Conservation (phyloP, 2,888 invertebrate species). For the Antheraea assamensis region DNA sequence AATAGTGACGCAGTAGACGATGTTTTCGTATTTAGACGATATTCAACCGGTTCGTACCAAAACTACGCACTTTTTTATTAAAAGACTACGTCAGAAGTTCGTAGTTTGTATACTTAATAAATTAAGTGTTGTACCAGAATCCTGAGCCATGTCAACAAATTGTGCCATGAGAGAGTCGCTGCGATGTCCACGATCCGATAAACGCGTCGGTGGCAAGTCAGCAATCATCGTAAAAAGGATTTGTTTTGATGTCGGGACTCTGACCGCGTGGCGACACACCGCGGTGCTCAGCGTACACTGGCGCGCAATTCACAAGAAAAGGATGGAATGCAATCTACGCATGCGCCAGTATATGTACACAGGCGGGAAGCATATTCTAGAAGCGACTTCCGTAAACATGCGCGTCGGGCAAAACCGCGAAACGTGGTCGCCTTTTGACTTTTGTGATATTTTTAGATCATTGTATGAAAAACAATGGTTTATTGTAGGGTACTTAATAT, state of each 20-base stretch:
- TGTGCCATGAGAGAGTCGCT: conserved; percentile 37
- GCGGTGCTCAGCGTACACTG: conserved; percentile 68
- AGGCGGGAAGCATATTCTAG: conserved; percentile 76
- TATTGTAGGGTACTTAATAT: neutral
- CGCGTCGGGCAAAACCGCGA: conserved; percentile 37
- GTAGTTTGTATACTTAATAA: conserved; percentile 54
- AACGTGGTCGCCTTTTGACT: conserved; percentile 32
- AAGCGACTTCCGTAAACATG: conserved; percentile 57
- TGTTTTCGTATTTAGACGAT: neutral
- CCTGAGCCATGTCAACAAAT: conserved; percentile 40
- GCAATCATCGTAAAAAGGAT: conserved; percentile 63
- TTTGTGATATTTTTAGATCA: conserved; percentile 28
- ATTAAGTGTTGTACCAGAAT: conserved; percentile 57
- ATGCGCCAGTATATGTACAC: conserved; percentile 61
- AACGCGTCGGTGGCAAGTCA: conserved; percentile 57
- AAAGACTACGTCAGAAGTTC: conserved; percentile 52
- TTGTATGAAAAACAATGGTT: conserved; percentile 19
- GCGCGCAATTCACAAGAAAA: conserved; percentile 68
- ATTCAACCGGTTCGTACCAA: neutral
- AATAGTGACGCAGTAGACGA: neutral
- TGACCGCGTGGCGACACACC: conserved; percentile 54
- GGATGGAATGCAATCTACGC: conserved; percentile 58
- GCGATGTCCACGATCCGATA: conserved; percentile 51
- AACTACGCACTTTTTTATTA: conserved; percentile 26
- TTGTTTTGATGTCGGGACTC: conserved; percentile 47